A percentile compares a stretch with the other conserved stretches of the same genome.
phyloP scores from a whole-genome alignment of 2,113 vertebrate species.

The Paralichthys olivaceus region DNA sequence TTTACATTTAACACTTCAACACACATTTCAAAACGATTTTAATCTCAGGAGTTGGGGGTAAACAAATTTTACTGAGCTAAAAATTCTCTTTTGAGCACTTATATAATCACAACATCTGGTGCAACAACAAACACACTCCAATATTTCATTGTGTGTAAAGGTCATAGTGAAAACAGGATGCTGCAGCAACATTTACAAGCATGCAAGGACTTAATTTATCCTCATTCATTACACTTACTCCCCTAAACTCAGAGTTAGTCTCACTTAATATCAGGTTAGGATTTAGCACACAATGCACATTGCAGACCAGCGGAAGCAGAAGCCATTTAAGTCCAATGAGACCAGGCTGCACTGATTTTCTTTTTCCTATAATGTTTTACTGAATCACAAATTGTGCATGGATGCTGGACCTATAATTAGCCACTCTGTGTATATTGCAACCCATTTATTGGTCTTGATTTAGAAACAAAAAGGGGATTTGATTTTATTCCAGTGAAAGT shows the following conservation, averaged over 20 bases:
- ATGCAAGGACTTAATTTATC: neutral
- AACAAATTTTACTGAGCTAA: neutral
- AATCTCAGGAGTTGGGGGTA: conserved; percentile 1
- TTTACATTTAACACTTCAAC: neutral
- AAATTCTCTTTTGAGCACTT: conserved; percentile 14
- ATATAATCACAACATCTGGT: conserved; percentile 53
- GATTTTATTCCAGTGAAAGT: no score
- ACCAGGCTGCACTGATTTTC: neutral
- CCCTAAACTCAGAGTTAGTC: no score
- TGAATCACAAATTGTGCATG: no score
- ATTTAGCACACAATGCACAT: no score
- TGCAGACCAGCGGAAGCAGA: neutral
- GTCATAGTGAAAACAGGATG: neutral
- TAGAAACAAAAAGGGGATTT: no score
- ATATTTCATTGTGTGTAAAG: neutral
- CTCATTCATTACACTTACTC: no score
- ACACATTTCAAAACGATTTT: neutral
- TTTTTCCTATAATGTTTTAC: no score
- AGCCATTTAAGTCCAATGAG: neutral
- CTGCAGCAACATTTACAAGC: neutral
- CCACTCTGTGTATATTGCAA: no score
- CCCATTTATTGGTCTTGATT: no score
- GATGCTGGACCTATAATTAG: no score
- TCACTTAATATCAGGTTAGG: neutral
- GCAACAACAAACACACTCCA: conserved; percentile 26